These are phyloP conservation scores for Porites divaricata DNA, from an alignment of 92 coral and sea anemone species.

Conservation along the genomic window DNA sequence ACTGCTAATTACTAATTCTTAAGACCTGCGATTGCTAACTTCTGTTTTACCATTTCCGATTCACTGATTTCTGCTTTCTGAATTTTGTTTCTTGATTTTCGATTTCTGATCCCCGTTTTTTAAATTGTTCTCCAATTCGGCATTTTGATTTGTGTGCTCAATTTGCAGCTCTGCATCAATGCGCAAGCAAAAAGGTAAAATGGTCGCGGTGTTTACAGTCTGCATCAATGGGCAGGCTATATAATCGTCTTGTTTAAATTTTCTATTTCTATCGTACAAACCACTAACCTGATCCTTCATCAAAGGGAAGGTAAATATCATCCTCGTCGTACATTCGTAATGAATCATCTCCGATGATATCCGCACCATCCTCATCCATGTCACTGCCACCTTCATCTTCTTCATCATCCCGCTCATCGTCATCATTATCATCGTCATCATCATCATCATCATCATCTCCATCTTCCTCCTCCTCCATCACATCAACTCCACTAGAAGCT, in stretches of 20 bases:
- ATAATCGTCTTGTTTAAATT: background rate
- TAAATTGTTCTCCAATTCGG: no score
- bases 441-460: conserved; percentile 91
- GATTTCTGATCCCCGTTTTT: no score
- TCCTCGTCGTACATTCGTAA: conserved; percentile 87
- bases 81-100: no score
- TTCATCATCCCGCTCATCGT: conserved; percentile 85
- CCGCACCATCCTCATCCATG: conserved; percentile 86
- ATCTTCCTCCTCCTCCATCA: conserved; percentile 82
- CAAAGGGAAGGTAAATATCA: conserved; percentile 84
- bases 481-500: conserved; percentile 61
- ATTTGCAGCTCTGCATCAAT: no score
- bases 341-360: conserved; percentile 84
- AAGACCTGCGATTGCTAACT: no score
- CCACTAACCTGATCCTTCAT: conserved; percentile 62
- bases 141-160: no score
- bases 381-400: conserved; percentile 94
- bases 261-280: background rate
- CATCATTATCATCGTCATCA: conserved; percentile 91
- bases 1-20: no score
- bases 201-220: no score
- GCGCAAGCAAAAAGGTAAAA: no score
- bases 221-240: no score
- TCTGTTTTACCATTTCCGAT: no score
- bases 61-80: no score